Base-by-base conservation (phyloP, 2,797 vertebrate genomes). In the Gambusia yucatana region DNA sequence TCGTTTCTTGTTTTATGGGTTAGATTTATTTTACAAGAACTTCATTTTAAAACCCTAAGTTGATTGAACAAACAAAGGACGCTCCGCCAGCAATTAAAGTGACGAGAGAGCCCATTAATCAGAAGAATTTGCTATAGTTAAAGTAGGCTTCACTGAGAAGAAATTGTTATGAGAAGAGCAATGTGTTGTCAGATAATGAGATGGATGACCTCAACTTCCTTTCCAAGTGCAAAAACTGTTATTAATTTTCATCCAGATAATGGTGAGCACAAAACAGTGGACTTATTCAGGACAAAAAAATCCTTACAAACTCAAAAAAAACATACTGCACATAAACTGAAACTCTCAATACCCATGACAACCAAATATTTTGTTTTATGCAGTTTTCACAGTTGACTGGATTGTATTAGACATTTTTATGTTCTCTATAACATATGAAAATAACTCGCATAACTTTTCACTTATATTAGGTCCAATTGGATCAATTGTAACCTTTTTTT, bases 181-280 rank as follows among this genome's bases (percentile, higher is more conserved):
- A 78, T 80, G 74, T 13, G 6, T 50, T 74, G 78, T 81, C 76
- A 82, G 72, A 36, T 69, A 67, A 57, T 46, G 57, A 80, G 52
- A 83, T 82, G 48, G 33, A 84, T 81, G 63, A 87, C 72, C 63
- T 81, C 72, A 77, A 83, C 84, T 71, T 83, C 55, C 70, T 52
- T 17, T 30, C 6, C 2, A 73, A 41, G 82, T 36, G 6, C 67
- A 20, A 6, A 50, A 72, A 0, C 44, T 28, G 30, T 46, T 30
- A 36, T 77, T 73, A 61, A 48, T 16, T 13, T 80, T 1, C 39
- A 52, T 81, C 22, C 48, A 67, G 13, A 50, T 70, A 75, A 43
- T 70, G n/a, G 16, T 41, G 76, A 63, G 47, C 70, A 39, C 52
- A 0, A 8, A 70, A 75, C 10, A 22, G 61, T 52, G 43, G 72